Base-by-base conservation (phyloP, 2,888 invertebrate species). In the Epicampocera succincta region DNA sequence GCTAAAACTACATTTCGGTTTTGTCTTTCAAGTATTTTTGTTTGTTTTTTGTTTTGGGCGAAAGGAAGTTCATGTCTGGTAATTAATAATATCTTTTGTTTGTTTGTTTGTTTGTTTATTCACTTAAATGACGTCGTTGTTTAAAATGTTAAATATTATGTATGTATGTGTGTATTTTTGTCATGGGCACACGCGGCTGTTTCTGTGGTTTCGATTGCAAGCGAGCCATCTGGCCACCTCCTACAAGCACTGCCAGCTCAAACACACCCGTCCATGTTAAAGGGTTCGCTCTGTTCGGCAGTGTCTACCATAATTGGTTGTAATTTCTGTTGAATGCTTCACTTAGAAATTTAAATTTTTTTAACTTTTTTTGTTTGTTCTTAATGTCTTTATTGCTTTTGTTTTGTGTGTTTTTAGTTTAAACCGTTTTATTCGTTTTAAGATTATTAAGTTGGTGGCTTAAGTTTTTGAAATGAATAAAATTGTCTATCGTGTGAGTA, bases 241-340 rank as follows among this genome's bases (percentile, higher is more conserved):
- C 29, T 52, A 17, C 54, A 61, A 69, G 68, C 56, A 38, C 48
- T 56, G 58, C 71, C 69, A 58, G 29, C 19, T 19, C 9, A 48
- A 29, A 8, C 29, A 19, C 6, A 40, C 17, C 11, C 19, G 12
- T 58, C 17, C 21, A 6, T 42, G 17, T 61, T 15, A 29, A n/a
- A 38, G n/a, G n/a, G 15, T 54, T 54, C 19, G 54, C 50, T 17
- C 4, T 48, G 52, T 69, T 88, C 89, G 88, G 88, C 88, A 88
- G 88, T 88, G 88, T 87, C 87, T 69, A 85, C 86, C 86, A 85
- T 86, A 87, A 84, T 78, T 84, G 81, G 73, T 69, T 75, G 3
- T 33, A 5, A 33, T 8, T 68, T 76, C 40, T 65, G 29, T 44
- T 77, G 19, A 25, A 40, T 66, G 50, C 60, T 60, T 72, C 52